Percentiles rank a stretch among this genome's conserved stretches.
These are phyloP conservation scores for Myiozetetes cayanensis DNA, from an alignment of 2,113 vertebrate genomes.

Conservation along the genomic window DNA sequence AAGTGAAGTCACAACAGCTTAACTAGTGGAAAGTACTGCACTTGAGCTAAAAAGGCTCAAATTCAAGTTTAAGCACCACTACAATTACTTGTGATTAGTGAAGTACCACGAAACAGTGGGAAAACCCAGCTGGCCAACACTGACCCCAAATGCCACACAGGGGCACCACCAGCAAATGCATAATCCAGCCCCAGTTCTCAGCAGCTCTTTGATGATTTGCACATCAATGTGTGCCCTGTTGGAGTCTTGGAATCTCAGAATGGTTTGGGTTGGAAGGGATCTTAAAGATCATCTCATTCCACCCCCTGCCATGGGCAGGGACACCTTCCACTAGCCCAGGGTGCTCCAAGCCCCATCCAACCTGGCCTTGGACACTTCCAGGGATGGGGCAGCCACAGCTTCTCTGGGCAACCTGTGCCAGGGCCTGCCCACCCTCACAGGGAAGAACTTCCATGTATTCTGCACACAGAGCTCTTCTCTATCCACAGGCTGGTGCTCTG, in stretches of 20 bases:
- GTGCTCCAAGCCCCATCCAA: not conserved
- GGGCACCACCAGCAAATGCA: not conserved
- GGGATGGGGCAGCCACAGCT: not conserved
- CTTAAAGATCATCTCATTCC: not conserved
- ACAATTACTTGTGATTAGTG: not conserved
- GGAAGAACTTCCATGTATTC: not conserved
- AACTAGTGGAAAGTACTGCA: not conserved
- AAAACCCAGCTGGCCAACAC: not conserved
- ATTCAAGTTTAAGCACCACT: not conserved
- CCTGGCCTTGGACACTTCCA: not conserved
- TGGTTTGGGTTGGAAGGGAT: not conserved
- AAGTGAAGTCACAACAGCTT: not conserved
- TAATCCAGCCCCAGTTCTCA: not conserved
- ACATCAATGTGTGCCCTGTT: rapidly evolving
- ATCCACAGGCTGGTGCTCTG: not conserved
- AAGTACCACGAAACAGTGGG: not conserved
- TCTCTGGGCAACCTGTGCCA: not conserved
- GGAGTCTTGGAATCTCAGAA: not conserved
- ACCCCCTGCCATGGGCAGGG: not conserved
- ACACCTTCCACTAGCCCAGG: not conserved
- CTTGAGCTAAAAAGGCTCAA: not conserved
- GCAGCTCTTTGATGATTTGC: not conserved
- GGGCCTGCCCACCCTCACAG: not conserved
- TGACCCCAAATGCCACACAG: not conserved
- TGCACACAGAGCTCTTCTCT: not conserved